Conservation (phyloP, 2,113 vertebrate genomes). For the Hippocampus guttulatus region DNA sequence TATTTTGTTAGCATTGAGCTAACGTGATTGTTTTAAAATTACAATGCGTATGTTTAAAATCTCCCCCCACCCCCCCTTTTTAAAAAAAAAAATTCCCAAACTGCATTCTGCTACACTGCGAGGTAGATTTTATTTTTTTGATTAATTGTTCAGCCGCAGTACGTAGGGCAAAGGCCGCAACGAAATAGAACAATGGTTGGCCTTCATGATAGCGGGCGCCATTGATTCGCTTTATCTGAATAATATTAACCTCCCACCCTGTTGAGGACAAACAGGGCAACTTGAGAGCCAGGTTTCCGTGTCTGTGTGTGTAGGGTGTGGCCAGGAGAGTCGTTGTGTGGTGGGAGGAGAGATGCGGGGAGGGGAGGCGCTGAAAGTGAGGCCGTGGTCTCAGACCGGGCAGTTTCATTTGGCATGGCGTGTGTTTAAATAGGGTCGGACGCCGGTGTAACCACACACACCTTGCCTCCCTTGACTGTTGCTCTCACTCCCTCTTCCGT, state of each 20-base stretch:
- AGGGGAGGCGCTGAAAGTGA: neutral
- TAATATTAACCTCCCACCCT: slow-evolving; percentile 62
- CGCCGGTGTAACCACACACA: neutral
- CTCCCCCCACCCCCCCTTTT: too few species aligned
- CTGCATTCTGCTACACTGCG: too few species aligned
- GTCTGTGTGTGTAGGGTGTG: slow-evolving; percentile 12
- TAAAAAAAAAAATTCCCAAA: too few species aligned
- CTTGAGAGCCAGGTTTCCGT: slow-evolving; percentile 8
- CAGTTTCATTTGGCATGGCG: neutral
- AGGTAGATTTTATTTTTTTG: neutral
- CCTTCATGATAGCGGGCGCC: slow-evolving; percentile 66
- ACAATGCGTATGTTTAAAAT: too few species aligned
- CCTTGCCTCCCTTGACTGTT: slow-evolving; percentile 4
- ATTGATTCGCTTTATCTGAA: slow-evolving; percentile 62
- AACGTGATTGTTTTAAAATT: too few species aligned
- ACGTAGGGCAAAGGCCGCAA: neutral
- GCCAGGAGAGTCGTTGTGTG: neutral
- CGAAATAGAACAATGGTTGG: neutral
- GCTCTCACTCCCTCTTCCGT: slow-evolving; percentile 34
- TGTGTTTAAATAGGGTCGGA: slow-evolving; percentile 30
- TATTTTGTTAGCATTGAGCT: too few species aligned
- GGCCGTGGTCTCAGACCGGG: neutral
- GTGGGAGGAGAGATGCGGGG: neutral
- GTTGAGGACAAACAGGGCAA: slow-evolving; percentile 28
- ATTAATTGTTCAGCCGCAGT: neutral